A percentile compares a stretch with the other conserved stretches of the same genome.
phyloP scores from a whole-genome alignment of 2,888 invertebrate genomes.

The Ligdia adustata region DNA sequence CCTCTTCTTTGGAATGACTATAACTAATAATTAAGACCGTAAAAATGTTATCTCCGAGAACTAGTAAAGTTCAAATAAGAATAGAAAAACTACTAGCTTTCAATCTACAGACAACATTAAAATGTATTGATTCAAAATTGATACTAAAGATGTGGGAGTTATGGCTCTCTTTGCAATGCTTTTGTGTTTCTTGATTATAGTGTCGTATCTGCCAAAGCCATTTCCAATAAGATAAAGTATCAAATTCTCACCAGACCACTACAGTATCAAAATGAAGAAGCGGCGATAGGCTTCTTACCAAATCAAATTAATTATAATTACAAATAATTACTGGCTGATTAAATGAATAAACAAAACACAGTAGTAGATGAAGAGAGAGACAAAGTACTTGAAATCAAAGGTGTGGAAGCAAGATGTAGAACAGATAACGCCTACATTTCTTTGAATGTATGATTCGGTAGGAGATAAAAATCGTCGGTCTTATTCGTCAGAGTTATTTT shows the following conservation, averaged over 20 bases:
- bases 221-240: conserved; percentile 62
- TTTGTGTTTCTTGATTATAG: conserved; percentile 14
- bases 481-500: conserved; percentile 82
- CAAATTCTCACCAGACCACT: conserved; percentile 70
- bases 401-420: conserved; percentile 61
- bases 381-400: conserved; percentile 36
- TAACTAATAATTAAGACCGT: conserved; percentile 75
- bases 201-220: conserved; percentile 32
- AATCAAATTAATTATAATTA: conserved; percentile 80
- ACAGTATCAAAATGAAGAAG: conserved; percentile 64
- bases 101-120: conserved; percentile 42
- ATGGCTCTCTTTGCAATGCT: conserved; percentile 11
- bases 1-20: conserved; percentile 57
- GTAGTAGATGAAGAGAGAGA: conserved; percentile 61
- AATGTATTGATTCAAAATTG: conserved; percentile 1
- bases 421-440: conserved; percentile 78
- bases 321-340: conserved; percentile 76
- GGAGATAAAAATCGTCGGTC: conserved; percentile 82
- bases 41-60: conserved; percentile 71
- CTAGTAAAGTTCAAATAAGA: conserved; percentile 77
- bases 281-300: conserved; percentile 54
- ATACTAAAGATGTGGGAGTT: neutral
- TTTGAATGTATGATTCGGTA: conserved; percentile 77
- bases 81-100: conserved; percentile 68
- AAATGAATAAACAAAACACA: conserved; percentile 70